Base-by-base conservation (phyloP, 2,113 vertebrate species). In the Pteruthius melanotis region DNA sequence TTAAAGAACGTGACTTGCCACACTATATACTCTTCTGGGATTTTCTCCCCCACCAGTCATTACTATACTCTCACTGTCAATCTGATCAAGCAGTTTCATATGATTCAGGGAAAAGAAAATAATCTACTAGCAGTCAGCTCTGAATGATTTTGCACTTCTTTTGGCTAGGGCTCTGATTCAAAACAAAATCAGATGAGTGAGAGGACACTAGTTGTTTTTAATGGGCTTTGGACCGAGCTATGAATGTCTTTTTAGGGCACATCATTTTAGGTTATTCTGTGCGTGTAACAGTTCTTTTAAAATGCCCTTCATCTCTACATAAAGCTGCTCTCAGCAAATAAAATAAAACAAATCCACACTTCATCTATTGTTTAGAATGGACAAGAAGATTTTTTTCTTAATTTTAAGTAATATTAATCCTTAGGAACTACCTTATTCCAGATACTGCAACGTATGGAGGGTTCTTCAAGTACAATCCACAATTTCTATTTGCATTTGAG, bases 1-100 rank as follows among this genome's bases (percentile, higher is more conserved):
- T 77, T 92, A 97, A 95, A 83, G 83, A 93, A 93, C 15, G 16
- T 85, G 80, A 92, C 85, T 96, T 81, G 52, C 47, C 72, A 76
- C 37, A 30, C 78, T 86, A 79, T 52, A 59, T 61, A 72, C 22
- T 85, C 40, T 78, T 63, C n/a, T 75, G 91, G 40, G 82, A 71
- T 92, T 94, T 96, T 93, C 52, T 81, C 56, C 30, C 56, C 94
- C 74, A 89, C 31, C 35, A 53, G 19, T 74, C 54, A 64, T 90
- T 92, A 57, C 28, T 66, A 47, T 66, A 40, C 20, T 87, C 50
- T 87, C 71, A 83, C 47, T 50, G 44, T 89, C 7, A 12, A 61
- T 57, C 13, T 78, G 45, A 74, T 65, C 42, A 31, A 49, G 26
- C 30, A 66, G 56, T 63, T 92, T 93, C 52, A 40, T 49, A 69